These are phyloP conservation scores for Napeogenes sylphis DNA, from an alignment of 2,888 invertebrate species.

Conservation along the genomic window DNA sequence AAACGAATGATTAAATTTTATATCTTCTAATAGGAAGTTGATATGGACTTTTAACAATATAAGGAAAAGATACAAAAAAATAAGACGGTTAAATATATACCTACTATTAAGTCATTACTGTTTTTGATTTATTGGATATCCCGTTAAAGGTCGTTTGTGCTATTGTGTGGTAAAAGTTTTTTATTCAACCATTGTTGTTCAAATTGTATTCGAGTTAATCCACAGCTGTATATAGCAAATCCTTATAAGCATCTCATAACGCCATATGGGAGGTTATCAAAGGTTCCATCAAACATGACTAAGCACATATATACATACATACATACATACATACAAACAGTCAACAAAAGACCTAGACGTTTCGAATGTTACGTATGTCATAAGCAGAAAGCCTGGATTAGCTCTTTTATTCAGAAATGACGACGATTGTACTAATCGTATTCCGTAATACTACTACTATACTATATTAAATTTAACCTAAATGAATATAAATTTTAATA, in stretches of 20 bases:
- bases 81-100: background rate
- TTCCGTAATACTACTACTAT: too few species aligned
- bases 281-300: conserved; percentile 3
- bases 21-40: too few species aligned
- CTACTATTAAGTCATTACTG: conserved; percentile 4
- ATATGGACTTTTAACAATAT: background rate
- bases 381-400: too few species aligned
- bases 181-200: conserved; percentile 23
- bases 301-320: background rate
- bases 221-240: conserved; percentile 10
- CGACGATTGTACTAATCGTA: too few species aligned
- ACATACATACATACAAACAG: too few species aligned
- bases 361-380: too few species aligned
- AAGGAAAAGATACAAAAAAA: background rate
- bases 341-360: too few species aligned
- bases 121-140: background rate
- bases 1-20: too few species aligned
- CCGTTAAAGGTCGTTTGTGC: conserved; percentile 14
- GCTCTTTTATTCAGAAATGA: too few species aligned
- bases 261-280: background rate
- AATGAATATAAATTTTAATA: too few species aligned
- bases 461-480: too few species aligned
- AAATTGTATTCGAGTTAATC: conserved; percentile 13
- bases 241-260: background rate
- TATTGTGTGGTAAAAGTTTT: conserved; percentile 21